Evolutionary conservation across 1,140 invertebrate species (phyloP), one percentile per base, ranked within the genome.

Genomic region (Lutraria rhynchaena): DNA sequence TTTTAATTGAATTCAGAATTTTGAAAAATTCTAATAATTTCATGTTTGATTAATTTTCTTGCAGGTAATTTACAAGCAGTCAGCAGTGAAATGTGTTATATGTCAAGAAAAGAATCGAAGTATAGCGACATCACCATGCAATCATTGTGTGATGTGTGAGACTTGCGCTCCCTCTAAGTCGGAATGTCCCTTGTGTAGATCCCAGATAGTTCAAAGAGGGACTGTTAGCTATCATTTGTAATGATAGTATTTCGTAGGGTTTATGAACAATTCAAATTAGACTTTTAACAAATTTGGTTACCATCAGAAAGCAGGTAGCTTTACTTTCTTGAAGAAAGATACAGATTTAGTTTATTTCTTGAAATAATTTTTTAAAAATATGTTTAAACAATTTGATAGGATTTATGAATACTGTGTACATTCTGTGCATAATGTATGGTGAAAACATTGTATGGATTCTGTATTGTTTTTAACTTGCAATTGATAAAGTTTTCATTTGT

Each of bases 1-100:
- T 1, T 29, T 5, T 17, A 19, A 19, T 24, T 31, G 17, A 1
- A 3, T 17, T 22, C n/a, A 17, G n/a, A 22, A 24, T 17, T 31
- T 61, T 1, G n/a, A 27, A 19, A 61, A 3, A 22, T 61, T 2
- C 31, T 61, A 17, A 61, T 3, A 2, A 31, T 61, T 17, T 13
- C 19, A 31, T 19, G 19, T 61, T 19, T 1, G 17, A 17, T 58
- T 24, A 58, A 15, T 41, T 41, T 41, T 41, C 15, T 78, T 81
- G 9, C 67, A 81, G 77, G 65, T 81, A 13, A 70, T 81, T 46
- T 81, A 81, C 77, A 81, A 71, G 55, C 60, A 77, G 61, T 67
- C 60, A 17, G 67, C 55, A 4, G 49, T 70, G 19, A 81, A 81
- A 53, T 81, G 77, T 69, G 67, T 81, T 57, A 70, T 70, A 70